Percentiles rank a stretch among this genome's conserved stretches.
These are phyloP conservation scores for Anhinga rufa DNA, from an alignment of 2,113 vertebrate species.

Conservation along the genomic window DNA sequence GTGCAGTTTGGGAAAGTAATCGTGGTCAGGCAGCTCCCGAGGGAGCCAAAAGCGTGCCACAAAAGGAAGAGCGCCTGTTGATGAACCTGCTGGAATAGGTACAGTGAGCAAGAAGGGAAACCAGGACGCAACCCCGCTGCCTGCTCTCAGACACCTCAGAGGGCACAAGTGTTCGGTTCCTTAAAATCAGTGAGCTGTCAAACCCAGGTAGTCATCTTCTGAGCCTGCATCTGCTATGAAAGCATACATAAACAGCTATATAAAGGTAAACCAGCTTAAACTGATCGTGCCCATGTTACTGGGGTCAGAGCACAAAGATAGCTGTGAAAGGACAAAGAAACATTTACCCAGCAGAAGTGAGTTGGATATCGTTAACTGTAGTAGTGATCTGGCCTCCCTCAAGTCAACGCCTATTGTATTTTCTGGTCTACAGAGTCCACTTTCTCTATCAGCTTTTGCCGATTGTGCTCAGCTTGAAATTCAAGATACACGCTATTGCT, in stretches of 20 bases:
- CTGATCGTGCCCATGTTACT: not conserved
- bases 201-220: not conserved
- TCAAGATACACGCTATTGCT: not conserved
- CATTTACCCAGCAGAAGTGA: not conserved
- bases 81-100: not conserved
- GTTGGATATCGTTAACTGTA: not conserved
- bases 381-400: not conserved
- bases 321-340: not conserved
- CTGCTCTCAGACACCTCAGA: not conserved
- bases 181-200: not conserved
- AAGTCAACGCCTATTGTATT: not conserved
- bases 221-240: not conserved
- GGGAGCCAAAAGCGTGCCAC: not conserved
- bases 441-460: not conserved
- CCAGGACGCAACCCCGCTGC: not conserved
- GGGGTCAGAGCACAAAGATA: not conserved
- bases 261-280: not conserved
- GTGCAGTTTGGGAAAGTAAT: not conserved
- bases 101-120: accelerated
- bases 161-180: not conserved
- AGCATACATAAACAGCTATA: accelerated
- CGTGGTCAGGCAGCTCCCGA: not conserved
- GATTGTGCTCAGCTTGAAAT: not conserved
- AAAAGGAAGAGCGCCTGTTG: not conserved
- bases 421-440: not conserved